Conservation (phyloP, 1,140 invertebrate genomes). For the Tribolium madens region DNA sequence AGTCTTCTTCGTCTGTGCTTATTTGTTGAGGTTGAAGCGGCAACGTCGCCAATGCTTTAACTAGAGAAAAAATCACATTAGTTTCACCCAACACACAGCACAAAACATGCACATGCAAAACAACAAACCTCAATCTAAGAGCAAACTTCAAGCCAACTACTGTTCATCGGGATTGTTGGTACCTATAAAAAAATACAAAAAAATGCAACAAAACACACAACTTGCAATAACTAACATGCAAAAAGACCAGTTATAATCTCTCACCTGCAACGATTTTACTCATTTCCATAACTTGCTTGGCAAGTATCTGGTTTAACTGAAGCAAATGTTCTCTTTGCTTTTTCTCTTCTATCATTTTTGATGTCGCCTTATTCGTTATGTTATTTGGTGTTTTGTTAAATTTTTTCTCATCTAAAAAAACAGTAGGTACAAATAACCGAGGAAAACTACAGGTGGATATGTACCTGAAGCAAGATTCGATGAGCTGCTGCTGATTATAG, state of each 20-base stretch:
- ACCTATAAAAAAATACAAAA: constrained; percentile 57
- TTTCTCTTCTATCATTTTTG: constrained; percentile 77
- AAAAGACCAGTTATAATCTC: constrained; percentile 39
- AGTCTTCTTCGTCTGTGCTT: constrained; percentile 73
- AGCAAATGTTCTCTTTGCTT: constrained; percentile 87
- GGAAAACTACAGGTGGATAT: background rate
- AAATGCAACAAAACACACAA: constrained; percentile 53
- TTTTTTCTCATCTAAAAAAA: constrained; percentile 54
- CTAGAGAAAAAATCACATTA: constrained; percentile 67
- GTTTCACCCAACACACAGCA: background rate
- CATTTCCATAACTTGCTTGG: constrained; percentile 93
- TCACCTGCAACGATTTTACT: constrained; percentile 93
- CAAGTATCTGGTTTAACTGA: constrained; percentile 90
- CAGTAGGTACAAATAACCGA: no score
- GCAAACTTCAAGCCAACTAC: constrained; percentile 53
- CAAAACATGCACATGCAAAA: constrained; percentile 45
- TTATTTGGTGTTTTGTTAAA: constrained; percentile 52
- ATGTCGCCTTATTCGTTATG: constrained; percentile 58
- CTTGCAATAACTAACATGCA: constrained; percentile 44
- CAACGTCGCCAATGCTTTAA: constrained; percentile 80
- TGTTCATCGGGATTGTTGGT: constrained; percentile 56
- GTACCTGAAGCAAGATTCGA: constrained; percentile 63
- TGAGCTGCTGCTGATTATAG: constrained; percentile 64
- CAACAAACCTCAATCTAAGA: constrained; percentile 48
- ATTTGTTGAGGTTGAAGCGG: constrained; percentile 67